Conservation (phyloP, 2,888 invertebrate genomes). For the Cetonia aurata region DNA sequence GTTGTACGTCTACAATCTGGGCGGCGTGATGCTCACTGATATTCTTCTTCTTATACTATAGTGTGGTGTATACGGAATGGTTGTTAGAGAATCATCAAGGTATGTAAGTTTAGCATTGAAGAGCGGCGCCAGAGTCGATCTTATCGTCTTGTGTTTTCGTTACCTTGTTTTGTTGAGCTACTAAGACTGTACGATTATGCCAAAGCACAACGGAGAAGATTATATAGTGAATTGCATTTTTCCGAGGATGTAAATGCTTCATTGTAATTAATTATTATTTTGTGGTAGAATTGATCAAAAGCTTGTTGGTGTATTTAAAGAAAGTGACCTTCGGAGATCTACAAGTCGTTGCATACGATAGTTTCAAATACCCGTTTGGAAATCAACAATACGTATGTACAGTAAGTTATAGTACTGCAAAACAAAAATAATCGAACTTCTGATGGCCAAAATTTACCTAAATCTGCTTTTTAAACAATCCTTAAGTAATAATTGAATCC, state of each 20-base stretch:
- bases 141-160: conserved; percentile 38
- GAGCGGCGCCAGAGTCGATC: conserved; percentile 38
- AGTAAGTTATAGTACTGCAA: too few relatives aligned
- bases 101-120: conserved; percentile 1
- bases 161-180: conserved; percentile 32
- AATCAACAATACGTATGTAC: too few relatives aligned
- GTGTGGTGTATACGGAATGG: neutral
- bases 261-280: too few relatives aligned
- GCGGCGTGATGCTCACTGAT: conserved; percentile 20
- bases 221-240: too few relatives aligned
- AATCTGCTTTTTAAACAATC: too few relatives aligned
- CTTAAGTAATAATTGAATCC: too few relatives aligned
- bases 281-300: neutral
- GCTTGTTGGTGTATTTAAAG: neutral
- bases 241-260: too few relatives aligned
- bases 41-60: conserved; percentile 16
- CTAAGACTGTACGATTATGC: neutral
- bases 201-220: neutral
- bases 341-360: too few relatives aligned
- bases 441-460: too few relatives aligned
- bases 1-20: conserved; percentile 16
- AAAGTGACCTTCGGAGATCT: conserved; percentile 10
- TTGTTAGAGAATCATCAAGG: conserved; percentile 20
- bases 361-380: too few relatives aligned
- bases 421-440: too few relatives aligned